Base-by-base conservation (phyloP, 2,113 vertebrate genomes). In the Zapornia atra region DNA sequence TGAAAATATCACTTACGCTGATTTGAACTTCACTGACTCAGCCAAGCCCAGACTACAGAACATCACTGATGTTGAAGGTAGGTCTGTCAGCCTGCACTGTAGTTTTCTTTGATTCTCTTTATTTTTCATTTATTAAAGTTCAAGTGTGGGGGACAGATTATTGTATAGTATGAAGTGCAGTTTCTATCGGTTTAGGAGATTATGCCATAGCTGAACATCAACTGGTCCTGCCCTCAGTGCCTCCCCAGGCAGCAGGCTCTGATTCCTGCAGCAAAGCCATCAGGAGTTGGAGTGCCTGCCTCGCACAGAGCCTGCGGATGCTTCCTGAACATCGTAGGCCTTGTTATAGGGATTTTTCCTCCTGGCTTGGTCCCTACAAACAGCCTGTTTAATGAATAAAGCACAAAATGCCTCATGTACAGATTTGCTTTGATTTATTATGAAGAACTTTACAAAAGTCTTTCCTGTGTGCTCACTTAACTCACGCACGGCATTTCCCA, bases 1-100 rank as follows among this genome's bases (percentile, higher is more conserved):
- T 56, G 90, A 94, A 88, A 83, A 86, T 36, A 2, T 89, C 12
- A 10, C 76, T 76, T 92, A 96, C 4, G 48, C 80, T 65, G 77
- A 86, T 33, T 59, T 96, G 83, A 83, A 64, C 24, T 24, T 88
- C 31, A 2, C 38, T n/a, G 19, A 79, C 50, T 2, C 70, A 75
- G 57, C 10, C 18, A 59, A 8, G 12, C 4, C 65, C 34, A 56
- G 20, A 7, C 11, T 33, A 11, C 54, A 51, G n/a, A 40, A 20
- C 1, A 38, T 25, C n/a, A 18, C 33, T 70, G 78, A 79, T n/a
- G 21, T 9, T n/a, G 65, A 42, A 90, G 94, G 96, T 95, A 85
- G 21, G 96, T 82, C 42, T 40, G 24, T 10, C 2, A 13, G 4
- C 50, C 38, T 50, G 64, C 28, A 9, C 50, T 78, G 46, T 76